These are phyloP conservation scores for Eutolmus rufibarbis DNA, from an alignment of 2,888 invertebrate genomes.

Conservation along the genomic window DNA sequence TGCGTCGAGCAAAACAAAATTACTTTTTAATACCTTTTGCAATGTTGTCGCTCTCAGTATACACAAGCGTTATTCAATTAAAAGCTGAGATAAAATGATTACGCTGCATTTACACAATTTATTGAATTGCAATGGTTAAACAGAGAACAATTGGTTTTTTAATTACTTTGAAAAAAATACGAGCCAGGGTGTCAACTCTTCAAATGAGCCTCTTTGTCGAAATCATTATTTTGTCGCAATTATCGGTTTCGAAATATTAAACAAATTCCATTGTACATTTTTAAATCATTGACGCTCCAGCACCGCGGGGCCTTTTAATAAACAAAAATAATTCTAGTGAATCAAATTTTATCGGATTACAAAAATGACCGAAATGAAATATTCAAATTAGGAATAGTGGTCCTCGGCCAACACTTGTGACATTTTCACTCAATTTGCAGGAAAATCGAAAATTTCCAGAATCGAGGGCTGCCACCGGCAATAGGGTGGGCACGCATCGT, in stretches of 20 bases:
- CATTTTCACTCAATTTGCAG: slow-evolving; percentile 18
- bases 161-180: neutral
- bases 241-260: neutral
- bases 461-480: neutral
- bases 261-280: neutral
- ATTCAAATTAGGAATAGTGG: slow-evolving; percentile 8
- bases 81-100: neutral
- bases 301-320: neutral
- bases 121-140: neutral
- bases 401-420: neutral
- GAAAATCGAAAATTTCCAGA: neutral
- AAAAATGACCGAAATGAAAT: slow-evolving; percentile 6
- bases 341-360: slow-evolving; percentile 8
- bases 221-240: neutral
- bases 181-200: neutral
- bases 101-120: neutral
- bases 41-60: neutral
- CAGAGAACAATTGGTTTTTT: neutral
- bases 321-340: neutral
- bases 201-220: neutral
- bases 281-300: neutral
- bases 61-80: neutral
- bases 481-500: neutral
- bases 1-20: neutral
- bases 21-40: neutral